phyloP scores from a whole-genome alignment of 2,888 invertebrate species.

The Diaprepes abbreviatus region DNA sequence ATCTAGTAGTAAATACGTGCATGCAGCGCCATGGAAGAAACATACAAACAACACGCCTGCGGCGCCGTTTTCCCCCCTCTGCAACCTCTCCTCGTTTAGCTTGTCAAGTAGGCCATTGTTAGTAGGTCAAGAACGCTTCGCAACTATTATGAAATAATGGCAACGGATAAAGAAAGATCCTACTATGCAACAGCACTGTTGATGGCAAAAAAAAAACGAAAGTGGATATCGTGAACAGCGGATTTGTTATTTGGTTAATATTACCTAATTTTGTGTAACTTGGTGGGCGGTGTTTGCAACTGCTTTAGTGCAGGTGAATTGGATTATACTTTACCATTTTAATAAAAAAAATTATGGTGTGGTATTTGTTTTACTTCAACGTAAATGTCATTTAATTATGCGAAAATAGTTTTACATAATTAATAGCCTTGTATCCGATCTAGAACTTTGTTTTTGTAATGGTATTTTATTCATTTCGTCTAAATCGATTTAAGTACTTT shows the following conservation, averaged over 20 bases:
- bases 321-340: background rate
- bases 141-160: conserved; percentile 48
- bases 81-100: conserved; percentile 28
- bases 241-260: conserved; percentile 15
- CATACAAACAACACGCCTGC: conserved; percentile 35
- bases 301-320: background rate
- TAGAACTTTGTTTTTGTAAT: too few relatives aligned
- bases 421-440: too few relatives aligned
- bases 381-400: too few relatives aligned
- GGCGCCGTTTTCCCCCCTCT: conserved; percentile 19
- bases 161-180: conserved; percentile 39
- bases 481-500: too few relatives aligned
- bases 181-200: conserved; percentile 29
- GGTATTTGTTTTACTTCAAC: too few relatives aligned
- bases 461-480: too few relatives aligned
- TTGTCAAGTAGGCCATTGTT: conserved; percentile 65
- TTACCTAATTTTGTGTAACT: conserved; percentile 16
- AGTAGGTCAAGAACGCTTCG: conserved; percentile 65
- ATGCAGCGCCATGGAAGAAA: conserved; percentile 29
- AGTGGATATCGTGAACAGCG: conserved; percentile 21
- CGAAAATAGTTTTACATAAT: too few relatives aligned
- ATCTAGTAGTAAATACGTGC: conserved; percentile 30
- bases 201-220: conserved; percentile 33
- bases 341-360: too few relatives aligned
- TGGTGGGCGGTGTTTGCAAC: conserved; percentile 1